phyloP scores from a whole-genome alignment of 2,888 invertebrate species.

The Tipula unca region DNA sequence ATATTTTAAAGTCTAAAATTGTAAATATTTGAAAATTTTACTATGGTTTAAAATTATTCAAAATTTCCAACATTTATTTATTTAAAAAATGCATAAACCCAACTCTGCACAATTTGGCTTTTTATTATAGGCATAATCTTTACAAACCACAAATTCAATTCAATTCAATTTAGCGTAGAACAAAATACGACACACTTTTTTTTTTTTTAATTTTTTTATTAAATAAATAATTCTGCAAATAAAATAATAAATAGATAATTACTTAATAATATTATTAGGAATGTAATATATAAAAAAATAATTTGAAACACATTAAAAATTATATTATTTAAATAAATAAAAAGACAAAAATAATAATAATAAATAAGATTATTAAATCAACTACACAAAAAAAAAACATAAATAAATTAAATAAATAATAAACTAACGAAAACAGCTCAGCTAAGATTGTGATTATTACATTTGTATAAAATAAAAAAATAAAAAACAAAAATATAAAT shows the following conservation, averaged over 20 bases:
- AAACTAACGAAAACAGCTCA: constrained; percentile 23
- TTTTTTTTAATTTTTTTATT: not conserved
- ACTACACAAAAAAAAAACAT: not conserved
- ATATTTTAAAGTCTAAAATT: too few species aligned
- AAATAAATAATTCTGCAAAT: not conserved
- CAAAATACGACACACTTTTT: not conserved
- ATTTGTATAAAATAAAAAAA: constrained; percentile 22
- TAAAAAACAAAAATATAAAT: constrained; percentile 20
- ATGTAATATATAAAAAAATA: not conserved
- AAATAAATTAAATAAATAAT: not conserved
- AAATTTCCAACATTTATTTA: not conserved
- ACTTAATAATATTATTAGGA: not conserved
- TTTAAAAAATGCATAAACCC: not conserved
- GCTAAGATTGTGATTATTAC: constrained; percentile 26
- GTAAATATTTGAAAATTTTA: too few species aligned
- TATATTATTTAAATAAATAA: not conserved
- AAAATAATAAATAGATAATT: not conserved
- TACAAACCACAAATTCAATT: not conserved
- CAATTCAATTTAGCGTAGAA: not conserved
- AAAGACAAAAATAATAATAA: not conserved
- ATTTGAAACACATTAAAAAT: not conserved
- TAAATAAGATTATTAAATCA: constrained; percentile 15
- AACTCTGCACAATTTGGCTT: not conserved
- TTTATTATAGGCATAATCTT: not conserved
- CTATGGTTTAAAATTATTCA: not conserved